phyloP scores from a whole-genome alignment of 2,113 vertebrate genomes.

The Sinocyclocheilus anophthalmus region DNA sequence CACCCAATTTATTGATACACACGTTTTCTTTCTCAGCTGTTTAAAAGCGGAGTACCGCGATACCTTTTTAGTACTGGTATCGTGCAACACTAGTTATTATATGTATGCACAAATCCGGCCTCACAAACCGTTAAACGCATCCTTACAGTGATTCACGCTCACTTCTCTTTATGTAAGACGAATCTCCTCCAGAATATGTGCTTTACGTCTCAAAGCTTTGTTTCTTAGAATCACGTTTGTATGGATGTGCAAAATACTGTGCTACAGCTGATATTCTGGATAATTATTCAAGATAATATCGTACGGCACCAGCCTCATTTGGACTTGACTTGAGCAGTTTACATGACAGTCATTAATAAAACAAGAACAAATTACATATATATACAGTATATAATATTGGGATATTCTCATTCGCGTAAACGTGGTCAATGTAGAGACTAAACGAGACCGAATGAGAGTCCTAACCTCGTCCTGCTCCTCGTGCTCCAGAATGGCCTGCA shows the following conservation, averaged over 20 bases:
- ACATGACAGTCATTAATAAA: background rate
- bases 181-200: background rate
- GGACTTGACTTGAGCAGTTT: background rate
- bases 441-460: background rate
- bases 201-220: background rate
- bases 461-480: constrained; percentile 97
- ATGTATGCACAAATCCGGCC: background rate
- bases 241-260: background rate
- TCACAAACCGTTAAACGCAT: background rate
- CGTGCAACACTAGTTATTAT: background rate
- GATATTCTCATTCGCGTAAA: too few relatives aligned
- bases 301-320: background rate
- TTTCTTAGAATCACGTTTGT: background rate
- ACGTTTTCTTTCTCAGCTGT: too few relatives aligned
- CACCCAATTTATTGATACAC: too few relatives aligned
- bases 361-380: background rate
- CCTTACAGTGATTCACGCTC: background rate
- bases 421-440: too few relatives aligned
- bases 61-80: too few relatives aligned
- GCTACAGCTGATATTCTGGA: background rate
- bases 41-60: too few relatives aligned
- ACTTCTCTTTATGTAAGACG: background rate
- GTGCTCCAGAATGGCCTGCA: constrained; percentile 97
- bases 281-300: background rate
- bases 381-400: too few relatives aligned